Evolutionary conservation across 2,888 invertebrate genomes (phyloP).

Genomic region (Kuschelorhynchus macadamiae): DNA sequence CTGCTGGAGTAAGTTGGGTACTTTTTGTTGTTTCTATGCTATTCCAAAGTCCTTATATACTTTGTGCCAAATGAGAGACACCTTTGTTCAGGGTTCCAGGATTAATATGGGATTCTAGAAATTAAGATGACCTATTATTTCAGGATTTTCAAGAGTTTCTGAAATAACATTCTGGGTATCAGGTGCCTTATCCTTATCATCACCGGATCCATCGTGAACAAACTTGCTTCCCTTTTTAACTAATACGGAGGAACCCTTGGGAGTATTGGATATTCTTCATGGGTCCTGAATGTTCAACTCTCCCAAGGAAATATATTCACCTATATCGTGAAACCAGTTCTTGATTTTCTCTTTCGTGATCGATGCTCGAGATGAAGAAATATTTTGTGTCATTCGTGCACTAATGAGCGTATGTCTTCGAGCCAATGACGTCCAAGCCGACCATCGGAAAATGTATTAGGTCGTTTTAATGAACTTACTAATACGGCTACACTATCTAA

Average conservation of each 20-base stretch:
- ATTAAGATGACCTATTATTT: too few relatives aligned
- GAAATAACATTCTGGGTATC: too few relatives aligned
- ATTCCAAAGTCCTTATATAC: conserved; percentile 3
- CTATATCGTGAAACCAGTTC: conserved; percentile 42
- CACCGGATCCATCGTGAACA: conserved; percentile 43
- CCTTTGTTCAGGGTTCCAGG: not conserved
- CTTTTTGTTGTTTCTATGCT: not conserved
- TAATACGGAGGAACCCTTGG: conserved; percentile 37
- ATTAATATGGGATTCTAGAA: too few relatives aligned
- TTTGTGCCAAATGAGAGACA: conserved; percentile 4
- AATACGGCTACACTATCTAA: conserved; percentile 56
- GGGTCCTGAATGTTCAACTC: conserved; percentile 35
- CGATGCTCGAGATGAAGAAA: conserved; percentile 14
- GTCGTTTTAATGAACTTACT: conserved; percentile 46
- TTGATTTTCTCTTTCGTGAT: conserved; percentile 38
- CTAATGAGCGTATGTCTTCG: conserved; percentile 57
- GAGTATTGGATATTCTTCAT: conserved; percentile 39
- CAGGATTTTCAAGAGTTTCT: too few relatives aligned
- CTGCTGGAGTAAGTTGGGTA: conserved; percentile 3
- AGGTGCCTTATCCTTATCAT: too few relatives aligned
- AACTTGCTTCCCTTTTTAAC: conserved; percentile 44
- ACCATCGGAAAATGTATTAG: conserved; percentile 55
- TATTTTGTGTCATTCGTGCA: conserved; percentile 43
- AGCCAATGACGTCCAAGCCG: conserved; percentile 62
- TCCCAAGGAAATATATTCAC: conserved; percentile 40